phyloP scores from a whole-genome alignment of 2,113 vertebrate species.

The Mugil cephalus region DNA sequence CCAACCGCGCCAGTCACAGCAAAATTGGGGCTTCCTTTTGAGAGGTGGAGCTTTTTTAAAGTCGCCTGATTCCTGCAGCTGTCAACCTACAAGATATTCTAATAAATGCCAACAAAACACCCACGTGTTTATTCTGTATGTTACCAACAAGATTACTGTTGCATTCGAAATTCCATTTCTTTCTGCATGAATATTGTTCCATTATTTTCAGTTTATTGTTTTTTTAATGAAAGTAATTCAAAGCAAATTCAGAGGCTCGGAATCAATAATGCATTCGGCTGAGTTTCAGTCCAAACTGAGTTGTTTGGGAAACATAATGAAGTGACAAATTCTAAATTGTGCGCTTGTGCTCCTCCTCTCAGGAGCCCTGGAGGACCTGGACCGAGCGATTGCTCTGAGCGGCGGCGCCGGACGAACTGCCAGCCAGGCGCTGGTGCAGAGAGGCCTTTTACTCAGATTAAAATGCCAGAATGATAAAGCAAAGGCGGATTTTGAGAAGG shows the following conservation, averaged over 20 bases:
- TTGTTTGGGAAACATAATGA: conserved; percentile 5
- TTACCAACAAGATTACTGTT: too few relatives aligned
- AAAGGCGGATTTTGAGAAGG: conserved; percentile 85
- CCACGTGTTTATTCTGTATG: not conserved
- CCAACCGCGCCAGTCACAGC: not conserved
- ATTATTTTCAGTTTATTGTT: too few relatives aligned
- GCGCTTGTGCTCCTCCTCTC: conserved; percentile 21
- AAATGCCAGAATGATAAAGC: conserved; percentile 83
- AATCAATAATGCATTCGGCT: not conserved
- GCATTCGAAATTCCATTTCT: too few relatives aligned
- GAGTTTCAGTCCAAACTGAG: not conserved
- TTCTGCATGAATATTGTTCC: too few relatives aligned
- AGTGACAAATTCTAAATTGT: not conserved
- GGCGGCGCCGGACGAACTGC: conserved; percentile 80
- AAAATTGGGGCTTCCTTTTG: conserved; percentile 7
- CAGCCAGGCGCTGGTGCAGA: conserved; percentile 91
- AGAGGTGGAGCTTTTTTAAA: conserved; percentile 18
- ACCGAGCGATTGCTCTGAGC: conserved; percentile 87
- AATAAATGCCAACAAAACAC: not conserved
- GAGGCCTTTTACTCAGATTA: conserved; percentile 89
- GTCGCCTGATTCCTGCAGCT: not conserved
- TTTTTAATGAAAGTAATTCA: not conserved
- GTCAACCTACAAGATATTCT: not conserved
- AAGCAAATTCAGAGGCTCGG: not conserved
- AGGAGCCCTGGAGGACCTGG: conserved; percentile 92